These are phyloP conservation scores for Leuciscus idus DNA, from an alignment of 2,113 vertebrate genomes.

Conservation along the genomic window DNA sequence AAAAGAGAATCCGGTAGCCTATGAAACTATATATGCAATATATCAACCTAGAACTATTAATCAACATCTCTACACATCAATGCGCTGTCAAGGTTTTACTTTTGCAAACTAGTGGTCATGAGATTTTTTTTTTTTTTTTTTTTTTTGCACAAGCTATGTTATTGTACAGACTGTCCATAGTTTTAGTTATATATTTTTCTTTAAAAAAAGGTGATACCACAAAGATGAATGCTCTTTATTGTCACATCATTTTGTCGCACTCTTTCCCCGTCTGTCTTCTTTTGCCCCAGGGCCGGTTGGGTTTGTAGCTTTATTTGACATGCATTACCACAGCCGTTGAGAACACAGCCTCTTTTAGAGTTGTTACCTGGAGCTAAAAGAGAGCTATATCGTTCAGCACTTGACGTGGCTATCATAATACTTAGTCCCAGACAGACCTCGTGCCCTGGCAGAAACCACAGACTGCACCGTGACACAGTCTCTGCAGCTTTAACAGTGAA, in stretches of 20 bases:
- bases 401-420: slow-evolving; percentile 54
- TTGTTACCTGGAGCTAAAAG: slow-evolving; percentile 47
- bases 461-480: slow-evolving; percentile 38
- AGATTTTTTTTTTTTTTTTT: too few relatives aligned
- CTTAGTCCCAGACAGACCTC: slow-evolving; percentile 46
- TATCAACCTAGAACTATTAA: too few relatives aligned
- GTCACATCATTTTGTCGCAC: slow-evolving; percentile 19
- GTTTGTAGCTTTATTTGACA: slow-evolving; percentile 32
- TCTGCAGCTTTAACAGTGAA: slow-evolving; percentile 42
- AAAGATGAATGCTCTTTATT: slow-evolving; percentile 43
- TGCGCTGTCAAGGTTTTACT: too few relatives aligned
- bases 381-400: slow-evolving; percentile 43
- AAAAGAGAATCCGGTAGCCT: too few relatives aligned
- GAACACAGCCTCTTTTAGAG: slow-evolving; percentile 52
- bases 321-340: slow-evolving; percentile 25
- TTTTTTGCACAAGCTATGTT: too few relatives aligned
- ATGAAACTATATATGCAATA: too few relatives aligned
- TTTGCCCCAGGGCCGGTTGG: slow-evolving; percentile 26
- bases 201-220: slow-evolving; percentile 65
- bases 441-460: slow-evolving; percentile 53
- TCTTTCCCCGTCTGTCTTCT: slow-evolving; percentile 7
- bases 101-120: too few relatives aligned
- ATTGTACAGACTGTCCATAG: not conserved
- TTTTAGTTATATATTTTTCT: not conserved
- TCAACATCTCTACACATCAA: too few relatives aligned